These are phyloP conservation scores for Drosophila serrata DNA, from an alignment of 1,140 invertebrate species.

Conservation along the genomic window DNA sequence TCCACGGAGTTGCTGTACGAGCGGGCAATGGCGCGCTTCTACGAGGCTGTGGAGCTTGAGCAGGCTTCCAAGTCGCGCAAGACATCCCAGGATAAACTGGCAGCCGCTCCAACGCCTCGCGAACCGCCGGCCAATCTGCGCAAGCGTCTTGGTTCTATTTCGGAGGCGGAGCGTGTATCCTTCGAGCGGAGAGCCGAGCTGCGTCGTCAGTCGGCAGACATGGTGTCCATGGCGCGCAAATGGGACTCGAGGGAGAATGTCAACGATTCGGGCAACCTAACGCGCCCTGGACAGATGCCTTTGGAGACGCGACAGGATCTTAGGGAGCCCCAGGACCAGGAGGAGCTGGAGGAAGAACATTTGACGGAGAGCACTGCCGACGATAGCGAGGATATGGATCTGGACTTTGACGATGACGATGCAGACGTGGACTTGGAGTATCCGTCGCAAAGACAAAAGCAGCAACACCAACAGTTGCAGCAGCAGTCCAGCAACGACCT, in stretches of 20 bases:
- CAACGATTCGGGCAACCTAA: slow-evolving; percentile 39
- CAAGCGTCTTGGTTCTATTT: slow-evolving; percentile 80
- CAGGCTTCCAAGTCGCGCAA: slow-evolving; percentile 87
- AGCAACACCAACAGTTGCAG: slow-evolving; percentile 40
- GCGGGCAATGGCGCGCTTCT: slow-evolving; percentile 91
- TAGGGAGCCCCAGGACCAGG: slow-evolving; percentile 1
- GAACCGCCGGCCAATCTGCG: slow-evolving; percentile 59
- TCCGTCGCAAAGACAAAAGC: slow-evolving; percentile 35
- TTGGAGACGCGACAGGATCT: slow-evolving; percentile 13
- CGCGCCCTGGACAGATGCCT: slow-evolving; percentile 33
- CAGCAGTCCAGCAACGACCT: slow-evolving; percentile 81
- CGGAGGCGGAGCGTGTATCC: slow-evolving; percentile 77
- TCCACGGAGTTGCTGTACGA: slow-evolving; percentile 93
- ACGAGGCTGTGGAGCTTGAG: slow-evolving; percentile 90
- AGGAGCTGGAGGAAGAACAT: slow-evolving; percentile 59
- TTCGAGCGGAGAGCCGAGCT: slow-evolving; percentile 76
- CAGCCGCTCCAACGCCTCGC: not conserved
- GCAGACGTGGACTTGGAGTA: slow-evolving; percentile 22
- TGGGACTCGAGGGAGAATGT: slow-evolving; percentile 81
- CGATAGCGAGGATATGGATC: slow-evolving; percentile 61
- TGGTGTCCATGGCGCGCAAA: slow-evolving; percentile 60
- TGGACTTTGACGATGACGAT: slow-evolving; percentile 53
- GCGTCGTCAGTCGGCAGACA: slow-evolving; percentile 75
- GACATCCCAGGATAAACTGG: slow-evolving; percentile 51
- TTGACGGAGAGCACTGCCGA: slow-evolving; percentile 71